Base-by-base conservation (phyloP, 2,113 vertebrate species). In the Apodemus sylvaticus region DNA sequence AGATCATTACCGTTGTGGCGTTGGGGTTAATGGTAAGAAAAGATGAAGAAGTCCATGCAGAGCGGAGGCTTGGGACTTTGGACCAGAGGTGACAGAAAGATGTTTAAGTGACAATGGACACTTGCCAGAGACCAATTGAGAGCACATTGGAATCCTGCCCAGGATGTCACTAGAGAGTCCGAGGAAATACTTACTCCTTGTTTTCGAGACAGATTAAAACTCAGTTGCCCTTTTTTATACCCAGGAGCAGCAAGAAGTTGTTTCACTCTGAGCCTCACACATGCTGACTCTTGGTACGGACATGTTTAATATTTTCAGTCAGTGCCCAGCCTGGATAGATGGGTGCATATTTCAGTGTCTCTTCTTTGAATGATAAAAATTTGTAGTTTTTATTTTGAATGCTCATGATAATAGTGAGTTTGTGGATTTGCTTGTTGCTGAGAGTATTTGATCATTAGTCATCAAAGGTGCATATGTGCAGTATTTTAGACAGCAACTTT, bases 201-300 rank as follows among this genome's bases (percentile, higher is more conserved):
- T 51, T 90, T 94, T 81, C 68, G 64, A 96, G 85, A 89, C 86
- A 86, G 83, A 86, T 31, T 91, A 78, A 82, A 91, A 93, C 95
- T 55, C 77, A 29, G 1, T 91, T 90, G 36, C 39, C 34, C 31
- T 36, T 89, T 89, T 83, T 89, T 58, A 85, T 90, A 83, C 53
- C 64, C 0, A 6, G 31, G 73, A 42, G 74, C 91, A 31, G 42
- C 85, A 90, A 53, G 73, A 66, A 20, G 42, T 24, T 81, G 14
- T 87, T 90, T 96, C 55, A 55, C 74, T 68, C 20, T n/a, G 22
- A 74, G 60, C 39, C 81, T 19, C 78, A 31, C 9, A 11, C 78
- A 77, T 70, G 82, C 48, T 92, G 71, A 93, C 81, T 96, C 36
- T 78, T 89, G 17, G 58, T 17, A 58, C 19, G 58, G 86, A 71